A percentile compares a stretch with the other conserved stretches of the same genome.
Evolutionary conservation across 2,113 vertebrate species (phyloP).

Genomic region (Phyllopteryx taeniolatus): DNA sequence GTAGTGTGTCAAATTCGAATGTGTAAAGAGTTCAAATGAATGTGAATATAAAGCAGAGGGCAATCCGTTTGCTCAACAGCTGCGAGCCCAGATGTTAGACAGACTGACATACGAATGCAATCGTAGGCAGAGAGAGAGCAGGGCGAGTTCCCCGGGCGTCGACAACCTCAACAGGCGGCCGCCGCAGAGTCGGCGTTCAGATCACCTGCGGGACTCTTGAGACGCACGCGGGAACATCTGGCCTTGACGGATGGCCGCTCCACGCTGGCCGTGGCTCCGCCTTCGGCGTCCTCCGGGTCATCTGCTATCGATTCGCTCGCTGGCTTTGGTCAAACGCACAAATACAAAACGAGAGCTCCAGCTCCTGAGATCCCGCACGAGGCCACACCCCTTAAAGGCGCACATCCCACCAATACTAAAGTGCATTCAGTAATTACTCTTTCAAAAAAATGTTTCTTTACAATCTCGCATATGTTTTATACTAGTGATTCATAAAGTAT

Average conservation of each 20-base stretch:
- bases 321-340: constrained; percentile 4
- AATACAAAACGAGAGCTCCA: no score
- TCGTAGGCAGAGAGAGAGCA: neutral
- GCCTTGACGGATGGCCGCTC: constrained; percentile 47
- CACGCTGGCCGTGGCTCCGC: constrained; percentile 22
- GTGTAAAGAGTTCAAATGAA: neutral
- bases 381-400: no score
- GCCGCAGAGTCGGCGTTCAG: neutral
- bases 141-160: neutral
- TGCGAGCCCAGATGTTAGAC: neutral
- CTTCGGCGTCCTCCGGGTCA: constrained; percentile 51
- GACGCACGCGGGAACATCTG: constrained; percentile 45
- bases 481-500: no score
- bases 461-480: no score
- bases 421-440: no score
- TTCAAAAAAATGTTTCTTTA: no score
- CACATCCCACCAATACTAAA: no score
- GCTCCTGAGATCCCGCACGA: no score
- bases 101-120: neutral
- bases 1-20: neutral
- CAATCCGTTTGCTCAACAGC: neutral
- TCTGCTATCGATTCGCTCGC: constrained; percentile 47
- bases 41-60: neutral
- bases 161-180: neutral
- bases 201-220: constrained; percentile 21